Evolutionary conservation across 1,140 invertebrate species (phyloP), one percentile per base, ranked within the genome.

Genomic region (Bacillus rossius): DNA sequence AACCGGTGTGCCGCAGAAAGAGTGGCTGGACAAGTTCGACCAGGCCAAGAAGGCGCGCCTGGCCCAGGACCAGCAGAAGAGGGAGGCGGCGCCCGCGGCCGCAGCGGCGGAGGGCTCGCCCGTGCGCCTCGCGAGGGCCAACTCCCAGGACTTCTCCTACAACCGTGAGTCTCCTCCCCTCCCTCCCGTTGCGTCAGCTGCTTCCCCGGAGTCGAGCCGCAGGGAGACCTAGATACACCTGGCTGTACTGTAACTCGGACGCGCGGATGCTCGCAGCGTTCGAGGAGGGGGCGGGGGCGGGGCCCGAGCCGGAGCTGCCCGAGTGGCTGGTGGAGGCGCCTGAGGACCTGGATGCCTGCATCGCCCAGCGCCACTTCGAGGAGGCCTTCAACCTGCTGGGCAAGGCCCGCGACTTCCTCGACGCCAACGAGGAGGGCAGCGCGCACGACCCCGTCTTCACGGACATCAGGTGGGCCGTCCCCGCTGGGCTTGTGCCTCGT

Each of bases 361-460:
- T 99, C 64, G 96, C 96, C n/a, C 94, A 98, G 73, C 82, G 96
- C 65, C 92, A 98, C 71, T 98, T 98, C 73, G 94, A 98, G 73
- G 91, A 95, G 69, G 94, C 96, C 16, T 91, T 96, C 58, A 82
- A 84, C 59, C 76, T 97, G 8, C 84, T 98, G 51, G 84, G 91
- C 62, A 88, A 85, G 75, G 85, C 84, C 0, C 81, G 81, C 62
- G 74, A 80, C 3, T 88, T 81, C 43, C 62, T 69, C 7, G 63
- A 69, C 45, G 54, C 53, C 23, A 59, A 59, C 25, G 42, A 23
- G 22, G 4, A 26, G 20, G 48, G 48, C 38, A 17, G 17, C 38
- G 26, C 22, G 8, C 47, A 13, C 16, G 47, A 59, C 38, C 57
- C 57, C 29, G 50, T 53, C 10, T 20, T 59, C 7, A 38, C 40